Base-by-base conservation (phyloP, 2,113 vertebrate species). In the Hystrix cristata region DNA sequence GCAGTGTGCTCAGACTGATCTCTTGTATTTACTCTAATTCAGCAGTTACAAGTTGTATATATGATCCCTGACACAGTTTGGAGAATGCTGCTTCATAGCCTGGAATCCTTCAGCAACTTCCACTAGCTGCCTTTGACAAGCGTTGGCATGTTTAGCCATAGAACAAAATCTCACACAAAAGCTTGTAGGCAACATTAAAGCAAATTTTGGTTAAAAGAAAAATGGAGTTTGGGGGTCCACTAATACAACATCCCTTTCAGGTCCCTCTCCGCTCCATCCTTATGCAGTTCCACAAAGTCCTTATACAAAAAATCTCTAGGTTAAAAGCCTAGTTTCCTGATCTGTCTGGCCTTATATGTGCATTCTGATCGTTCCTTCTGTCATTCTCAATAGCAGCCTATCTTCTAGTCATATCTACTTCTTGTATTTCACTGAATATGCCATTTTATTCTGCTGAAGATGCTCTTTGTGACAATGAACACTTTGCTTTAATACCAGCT, bases 171-270 rank as follows among this genome's bases (percentile, higher is more conserved):
- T 90, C 65, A 62, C 18, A 57, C 43, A 96, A 95, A 97, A 82
- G 18, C 55, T 88, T 57, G 57, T 64, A 82, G 86, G 93, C 91
- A 96, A 95, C 25, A 86, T 91, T 95, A 83, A 91, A 87, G 82
- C 25, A 83, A 88, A 85, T 69, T 96, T 80, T 87, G 64, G 15
- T 71, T 87, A 65, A 90, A 92, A 96, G 87, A 90, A 91, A 43
- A 51, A 60, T 74, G 59, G 10, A 62, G 16, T 76, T 69, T 79
- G 43, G 67, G 43, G 85, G 76, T 87, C 65, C 27, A 31, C 13
- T 71, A 72, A 51, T 60, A 92, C 62, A 65, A 34, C n/a, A 55
- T 83, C 64, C 1, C 5, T 67, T 34, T 27, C 6, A 64, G 79
- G 15, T 38, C 25, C 1, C 31, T 10, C 2, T 31, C 4, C 7